Percentiles rank a stretch among this genome's conserved stretches.
Conservation (phyloP, 2,113 vertebrate genomes). For the Cervus canadensis region DNA sequence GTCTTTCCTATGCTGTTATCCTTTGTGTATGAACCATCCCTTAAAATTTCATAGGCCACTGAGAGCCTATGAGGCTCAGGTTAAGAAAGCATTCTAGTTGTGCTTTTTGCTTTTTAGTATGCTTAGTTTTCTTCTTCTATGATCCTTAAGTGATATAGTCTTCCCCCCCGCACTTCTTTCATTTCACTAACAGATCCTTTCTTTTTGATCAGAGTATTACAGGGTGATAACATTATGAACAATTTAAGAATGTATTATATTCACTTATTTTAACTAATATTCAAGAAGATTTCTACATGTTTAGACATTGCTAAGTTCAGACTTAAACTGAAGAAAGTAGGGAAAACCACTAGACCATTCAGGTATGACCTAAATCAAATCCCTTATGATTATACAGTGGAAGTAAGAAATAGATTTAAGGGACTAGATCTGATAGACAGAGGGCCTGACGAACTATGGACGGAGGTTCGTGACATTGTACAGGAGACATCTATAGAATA, state of each 20-base stretch:
- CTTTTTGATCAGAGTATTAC: background rate
- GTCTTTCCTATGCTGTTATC: background rate
- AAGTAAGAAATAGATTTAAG: too few relatives aligned
- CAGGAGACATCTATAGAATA: background rate
- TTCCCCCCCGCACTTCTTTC: background rate
- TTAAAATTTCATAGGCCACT: background rate
- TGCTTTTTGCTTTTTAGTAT: background rate
- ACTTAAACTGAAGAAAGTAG: too few relatives aligned
- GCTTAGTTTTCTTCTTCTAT: background rate
- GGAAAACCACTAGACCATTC: too few relatives aligned
- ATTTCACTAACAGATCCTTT: background rate
- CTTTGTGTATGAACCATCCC: background rate
- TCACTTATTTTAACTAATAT: background rate
- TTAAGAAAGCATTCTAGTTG: background rate
- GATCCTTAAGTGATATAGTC: background rate
- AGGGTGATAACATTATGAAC: background rate
- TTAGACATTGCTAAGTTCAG: background rate
- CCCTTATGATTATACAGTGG: too few relatives aligned
- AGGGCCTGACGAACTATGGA: too few relatives aligned
- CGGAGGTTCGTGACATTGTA: too few relatives aligned
- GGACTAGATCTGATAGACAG: too few relatives aligned
- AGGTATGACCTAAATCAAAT: too few relatives aligned
- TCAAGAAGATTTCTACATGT: background rate
- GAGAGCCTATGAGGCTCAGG: background rate
- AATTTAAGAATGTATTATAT: background rate